phyloP scores from a whole-genome alignment of 2,113 vertebrate species.

The rat (Rattus norvegicus) region DNA sequence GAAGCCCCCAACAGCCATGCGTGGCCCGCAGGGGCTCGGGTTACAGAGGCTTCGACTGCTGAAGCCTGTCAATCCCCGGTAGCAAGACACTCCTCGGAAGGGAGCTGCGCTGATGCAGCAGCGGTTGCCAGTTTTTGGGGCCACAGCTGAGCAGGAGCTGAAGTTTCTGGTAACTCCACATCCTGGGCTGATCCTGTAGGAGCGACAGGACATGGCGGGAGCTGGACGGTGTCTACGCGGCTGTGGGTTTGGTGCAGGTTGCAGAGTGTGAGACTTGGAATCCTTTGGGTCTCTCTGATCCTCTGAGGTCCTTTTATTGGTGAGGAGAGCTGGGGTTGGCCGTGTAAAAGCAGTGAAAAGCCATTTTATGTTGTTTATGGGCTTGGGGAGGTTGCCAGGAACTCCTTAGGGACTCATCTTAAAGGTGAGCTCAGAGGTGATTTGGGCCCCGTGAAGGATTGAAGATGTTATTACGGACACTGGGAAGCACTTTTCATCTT shows the following conservation, averaged over 20 bases:
- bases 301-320: conserved; percentile 79
- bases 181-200: conserved; percentile 57
- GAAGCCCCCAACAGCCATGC: conserved; percentile 42
- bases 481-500: conserved; percentile 82
- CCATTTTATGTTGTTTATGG: conserved; percentile 81
- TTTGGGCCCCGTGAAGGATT: conserved; percentile 55
- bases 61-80: conserved; percentile 55
- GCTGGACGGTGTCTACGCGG: background rate
- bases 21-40: conserved; percentile 1
- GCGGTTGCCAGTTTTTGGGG: conserved; percentile 69
- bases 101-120: conserved; percentile 63
- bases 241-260: background rate
- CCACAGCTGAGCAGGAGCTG: conserved; percentile 72
- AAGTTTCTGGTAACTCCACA: conserved; percentile 65
- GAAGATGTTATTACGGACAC: conserved; percentile 81
- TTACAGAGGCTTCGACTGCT: conserved; percentile 76
- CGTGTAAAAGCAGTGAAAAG: conserved; percentile 75
- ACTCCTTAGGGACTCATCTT: conserved; percentile 79
- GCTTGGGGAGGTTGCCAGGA: conserved; percentile 79
- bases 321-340: conserved; percentile 67
- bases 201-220: conserved; percentile 72
- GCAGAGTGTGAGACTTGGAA: background rate
- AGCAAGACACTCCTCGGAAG: conserved; percentile 65
- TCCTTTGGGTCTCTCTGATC: conserved; percentile 66
- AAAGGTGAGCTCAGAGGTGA: conserved; percentile 77